Conservation (phyloP, 2,113 vertebrate species). For the Rhagologus leucostigma region DNA sequence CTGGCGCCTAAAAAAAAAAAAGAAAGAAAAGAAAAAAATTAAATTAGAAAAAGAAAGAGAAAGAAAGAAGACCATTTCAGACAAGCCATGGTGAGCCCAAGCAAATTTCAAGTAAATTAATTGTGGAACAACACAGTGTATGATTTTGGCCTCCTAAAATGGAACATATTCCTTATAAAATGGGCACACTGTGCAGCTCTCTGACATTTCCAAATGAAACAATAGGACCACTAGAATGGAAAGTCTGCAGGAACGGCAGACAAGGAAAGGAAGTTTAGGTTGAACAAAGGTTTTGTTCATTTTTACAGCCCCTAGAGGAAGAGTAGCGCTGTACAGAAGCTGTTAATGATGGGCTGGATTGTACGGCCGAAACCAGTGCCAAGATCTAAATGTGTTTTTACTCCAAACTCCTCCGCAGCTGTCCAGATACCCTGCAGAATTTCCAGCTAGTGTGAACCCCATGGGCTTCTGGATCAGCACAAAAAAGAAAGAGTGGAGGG, state of each 20-base stretch:
- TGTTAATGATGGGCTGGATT: slow-evolving; percentile 77
- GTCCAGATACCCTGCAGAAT: slow-evolving; percentile 65
- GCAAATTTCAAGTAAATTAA: slow-evolving; percentile 60
- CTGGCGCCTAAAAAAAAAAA: neutral
- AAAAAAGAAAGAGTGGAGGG: neutral
- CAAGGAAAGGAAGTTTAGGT: slow-evolving; percentile 72
- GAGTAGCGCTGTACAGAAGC: slow-evolving; percentile 75
- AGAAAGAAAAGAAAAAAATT: neutral
- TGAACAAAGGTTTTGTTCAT: slow-evolving; percentile 73
- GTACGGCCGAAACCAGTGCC: slow-evolving; percentile 54
- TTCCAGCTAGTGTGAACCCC: slow-evolving; percentile 63
- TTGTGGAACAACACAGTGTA: slow-evolving; percentile 66
- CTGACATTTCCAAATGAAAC: slow-evolving; percentile 60
- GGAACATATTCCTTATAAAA: slow-evolving; percentile 41
- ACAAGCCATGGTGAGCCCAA: neutral
- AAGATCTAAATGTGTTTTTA: slow-evolving; percentile 75
- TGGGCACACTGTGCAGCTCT: neutral
- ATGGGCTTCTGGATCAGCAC: slow-evolving; percentile 19
- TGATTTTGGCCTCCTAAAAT: slow-evolving; percentile 44
- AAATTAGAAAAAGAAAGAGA: neutral
- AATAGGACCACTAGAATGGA: slow-evolving; percentile 42
- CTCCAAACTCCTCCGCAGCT: slow-evolving; percentile 74
- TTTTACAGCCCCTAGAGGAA: slow-evolving; percentile 74
- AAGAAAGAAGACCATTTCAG: neutral
- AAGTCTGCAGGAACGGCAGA: slow-evolving; percentile 61